Evolutionary conservation across 1,140 invertebrate species (phyloP).

Genomic region (Lysiphlebus fabarum): DNA sequence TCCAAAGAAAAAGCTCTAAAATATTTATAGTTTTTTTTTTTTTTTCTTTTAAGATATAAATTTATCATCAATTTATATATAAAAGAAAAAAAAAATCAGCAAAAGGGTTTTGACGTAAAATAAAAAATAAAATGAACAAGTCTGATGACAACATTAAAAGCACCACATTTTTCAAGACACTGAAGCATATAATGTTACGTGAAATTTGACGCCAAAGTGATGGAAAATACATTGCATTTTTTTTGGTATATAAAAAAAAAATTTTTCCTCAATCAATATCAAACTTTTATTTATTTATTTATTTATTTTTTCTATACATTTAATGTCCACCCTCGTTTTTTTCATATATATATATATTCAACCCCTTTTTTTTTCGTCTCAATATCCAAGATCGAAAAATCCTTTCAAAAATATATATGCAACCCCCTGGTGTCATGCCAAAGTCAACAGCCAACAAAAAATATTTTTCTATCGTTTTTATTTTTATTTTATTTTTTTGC

Average conservation of each 20-base stretch:
- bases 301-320: background rate
- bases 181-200: conserved; percentile 38
- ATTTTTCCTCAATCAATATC: conserved; percentile 1
- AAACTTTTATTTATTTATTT: background rate
- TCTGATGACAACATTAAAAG: conserved; percentile 20
- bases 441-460: conserved; percentile 21
- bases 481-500: conserved; percentile 2
- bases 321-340: background rate
- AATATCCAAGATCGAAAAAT: conserved; percentile 26
- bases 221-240: conserved; percentile 37
- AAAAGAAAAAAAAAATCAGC: background rate
- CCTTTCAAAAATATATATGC: conserved; percentile 21
- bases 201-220: conserved; percentile 44
- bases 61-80: too few relatives aligned
- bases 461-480: conserved; percentile 19
- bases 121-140: conserved; percentile 20
- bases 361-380: conserved; percentile 19
- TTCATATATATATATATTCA: background rate
- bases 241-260: conserved; percentile 22
- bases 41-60: too few relatives aligned
- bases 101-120: background rate
- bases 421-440: conserved; percentile 20
- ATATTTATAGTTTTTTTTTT: too few relatives aligned
- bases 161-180: conserved; percentile 13
- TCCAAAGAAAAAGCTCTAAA: too few relatives aligned